Evolutionary conservation across 2,113 vertebrate genomes (phyloP), one percentile per base, ranked within the genome.

Genomic region (Tautogolabrus adspersus): DNA sequence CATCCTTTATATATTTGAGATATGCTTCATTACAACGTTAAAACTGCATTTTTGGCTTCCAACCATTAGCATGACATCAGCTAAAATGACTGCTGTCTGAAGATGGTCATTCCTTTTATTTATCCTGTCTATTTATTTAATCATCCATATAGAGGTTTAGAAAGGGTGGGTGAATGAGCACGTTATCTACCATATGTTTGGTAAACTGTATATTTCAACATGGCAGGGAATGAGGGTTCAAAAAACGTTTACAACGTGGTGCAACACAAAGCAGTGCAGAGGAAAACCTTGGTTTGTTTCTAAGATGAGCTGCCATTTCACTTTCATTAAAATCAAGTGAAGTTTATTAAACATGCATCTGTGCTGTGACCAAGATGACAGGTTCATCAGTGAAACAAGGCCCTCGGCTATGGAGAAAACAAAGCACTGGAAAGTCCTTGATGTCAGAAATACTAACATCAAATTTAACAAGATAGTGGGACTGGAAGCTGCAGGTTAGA

Each of bases 351-450:
- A 79, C 64, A 42, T 60, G 44, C 34, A 75, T 87, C 56, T 70
- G 75, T 44, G 46, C 51, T 55, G 63, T 26, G 64, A 65, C 34
- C 46, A 26, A 64, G 47, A 38, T 65, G 86, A 82, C 66, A 42
- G 62, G 79, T 79, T 75, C 72, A 83, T 76, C 79, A 72, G 79
- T 47, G 69, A 52, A 77, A 77, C 68, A 68, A 56, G 65, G 65
- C 73, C 76, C 74, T 13, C 5, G 56, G 79, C 19, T 68, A 51
- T 9, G 49, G 23, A 54, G 78, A 63, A 68, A 82, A 82, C 63
- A 71, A 75, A 34, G 21, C 61, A 38, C 71, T 57, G 44, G 5
- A 83, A 81, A 81, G 80, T 78, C 79, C 78, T 81, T 82, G 69
- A 87, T 75, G 72, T 63, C 77, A 76, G 15, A 75, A 66, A 55